phyloP scores from a whole-genome alignment of 2,797 vertebrate genomes.

The Gymnopithys bicolor region DNA sequence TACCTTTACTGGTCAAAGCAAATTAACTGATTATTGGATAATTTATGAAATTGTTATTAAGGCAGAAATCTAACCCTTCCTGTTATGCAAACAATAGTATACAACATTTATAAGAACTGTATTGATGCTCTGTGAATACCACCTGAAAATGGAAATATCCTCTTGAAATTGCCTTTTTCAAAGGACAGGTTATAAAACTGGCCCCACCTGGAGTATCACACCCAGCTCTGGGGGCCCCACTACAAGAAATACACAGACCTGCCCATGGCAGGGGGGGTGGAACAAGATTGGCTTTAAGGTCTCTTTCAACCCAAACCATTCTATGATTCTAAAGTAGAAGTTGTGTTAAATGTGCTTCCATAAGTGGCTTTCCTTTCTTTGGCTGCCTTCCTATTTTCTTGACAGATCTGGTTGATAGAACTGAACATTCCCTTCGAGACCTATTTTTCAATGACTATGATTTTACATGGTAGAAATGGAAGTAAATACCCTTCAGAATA shows the following conservation, averaged over 20 bases:
- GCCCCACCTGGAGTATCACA: neutral
- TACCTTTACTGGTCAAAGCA: constrained; percentile 21
- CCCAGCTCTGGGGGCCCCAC: neutral
- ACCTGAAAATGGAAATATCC: neutral
- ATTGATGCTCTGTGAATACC: neutral
- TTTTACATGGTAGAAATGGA: neutral
- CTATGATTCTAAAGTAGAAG: neutral
- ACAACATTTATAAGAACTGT: neutral
- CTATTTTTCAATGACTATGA: neutral
- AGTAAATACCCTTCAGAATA: neutral
- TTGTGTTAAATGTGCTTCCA: neutral
- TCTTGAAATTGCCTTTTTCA: neutral
- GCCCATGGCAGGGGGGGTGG: fast-evolving
- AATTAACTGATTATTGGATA: neutral
- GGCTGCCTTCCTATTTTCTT: neutral
- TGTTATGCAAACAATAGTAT: neutral
- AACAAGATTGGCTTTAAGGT: neutral
- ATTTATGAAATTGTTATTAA: neutral
- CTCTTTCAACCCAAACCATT: neutral
- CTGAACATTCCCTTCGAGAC: neutral
- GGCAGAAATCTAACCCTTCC: neutral
- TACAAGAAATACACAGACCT: neutral
- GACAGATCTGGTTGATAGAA: neutral
- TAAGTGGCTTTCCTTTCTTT: neutral
- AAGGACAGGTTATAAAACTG: neutral